These are phyloP conservation scores for Oryctes rhinoceros DNA, from an alignment of 1,140 invertebrate genomes.

Conservation along the genomic window DNA sequence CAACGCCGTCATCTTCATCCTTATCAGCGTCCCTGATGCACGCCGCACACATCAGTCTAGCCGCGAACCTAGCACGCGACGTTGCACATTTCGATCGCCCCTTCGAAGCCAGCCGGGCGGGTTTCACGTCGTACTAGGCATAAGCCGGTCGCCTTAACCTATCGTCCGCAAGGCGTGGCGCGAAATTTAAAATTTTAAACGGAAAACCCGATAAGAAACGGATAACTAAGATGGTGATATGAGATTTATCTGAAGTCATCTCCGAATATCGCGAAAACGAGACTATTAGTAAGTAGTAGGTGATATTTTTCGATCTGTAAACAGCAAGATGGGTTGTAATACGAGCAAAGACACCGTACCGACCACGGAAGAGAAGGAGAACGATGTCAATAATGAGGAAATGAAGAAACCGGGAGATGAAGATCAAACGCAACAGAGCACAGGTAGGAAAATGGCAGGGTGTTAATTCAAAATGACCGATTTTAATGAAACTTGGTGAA, in stretches of 20 bases:
- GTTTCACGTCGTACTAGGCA: too few relatives aligned
- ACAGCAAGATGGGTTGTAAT: slow-evolving; percentile 53
- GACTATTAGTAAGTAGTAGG: too few relatives aligned
- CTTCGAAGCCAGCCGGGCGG: not conserved
- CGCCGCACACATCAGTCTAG: not conserved
- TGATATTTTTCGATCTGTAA: not conserved
- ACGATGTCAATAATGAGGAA: slow-evolving; percentile 43
- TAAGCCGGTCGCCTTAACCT: too few relatives aligned
- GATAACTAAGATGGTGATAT: not conserved
- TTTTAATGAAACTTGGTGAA: too few relatives aligned
- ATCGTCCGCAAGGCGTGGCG: not conserved
- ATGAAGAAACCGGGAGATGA: slow-evolving; percentile 36
- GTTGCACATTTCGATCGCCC: not conserved
- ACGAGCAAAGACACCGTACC: slow-evolving; percentile 54
- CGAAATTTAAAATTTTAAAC: not conserved
- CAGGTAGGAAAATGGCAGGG: not conserved
- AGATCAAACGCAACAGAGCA: slow-evolving; percentile 42
- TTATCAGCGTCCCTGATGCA: slow-evolving; percentile 12
- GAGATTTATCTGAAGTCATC: not conserved
- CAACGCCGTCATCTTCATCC: slow-evolving; percentile 4
- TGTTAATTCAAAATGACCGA: too few relatives aligned
- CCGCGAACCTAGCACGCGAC: not conserved
- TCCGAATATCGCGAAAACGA: not conserved
- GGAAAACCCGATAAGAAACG: not conserved
- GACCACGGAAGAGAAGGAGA: slow-evolving; percentile 44